A percentile compares a stretch with the other conserved stretches of the same genome.
phyloP scores from a whole-genome alignment of 2,797 vertebrate species.

The Pitangus sulphuratus region DNA sequence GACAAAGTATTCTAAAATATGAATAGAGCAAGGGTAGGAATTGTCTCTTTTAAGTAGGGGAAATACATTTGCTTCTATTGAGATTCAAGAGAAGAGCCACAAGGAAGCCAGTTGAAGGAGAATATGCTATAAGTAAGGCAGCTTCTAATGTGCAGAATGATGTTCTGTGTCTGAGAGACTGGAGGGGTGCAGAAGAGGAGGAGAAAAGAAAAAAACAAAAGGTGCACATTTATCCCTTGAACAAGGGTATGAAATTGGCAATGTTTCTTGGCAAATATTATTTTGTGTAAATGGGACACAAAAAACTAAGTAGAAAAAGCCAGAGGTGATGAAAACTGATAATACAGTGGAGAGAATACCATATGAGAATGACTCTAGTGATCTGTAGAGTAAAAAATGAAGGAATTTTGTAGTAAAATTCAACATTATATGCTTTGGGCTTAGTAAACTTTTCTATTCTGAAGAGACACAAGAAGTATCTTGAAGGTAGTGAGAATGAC shows the following conservation, averaged over 20 bases:
- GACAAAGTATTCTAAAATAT: background rate
- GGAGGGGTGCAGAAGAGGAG: background rate
- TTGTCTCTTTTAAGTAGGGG: background rate
- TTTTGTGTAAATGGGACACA: background rate
- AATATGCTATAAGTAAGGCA: background rate
- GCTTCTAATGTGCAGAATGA: background rate
- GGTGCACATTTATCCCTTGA: background rate
- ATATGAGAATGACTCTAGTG: background rate
- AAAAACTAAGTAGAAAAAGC: background rate
- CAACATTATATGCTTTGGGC: background rate
- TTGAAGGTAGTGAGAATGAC: background rate
- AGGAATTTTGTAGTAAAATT: background rate
- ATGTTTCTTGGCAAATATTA: background rate
- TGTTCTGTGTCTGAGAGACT: background rate
- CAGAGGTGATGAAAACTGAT: background rate
- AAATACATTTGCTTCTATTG: background rate
- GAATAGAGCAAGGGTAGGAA: background rate
- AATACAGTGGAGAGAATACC: background rate
- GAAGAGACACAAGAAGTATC: background rate
- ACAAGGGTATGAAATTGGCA: background rate
- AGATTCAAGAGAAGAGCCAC: background rate
- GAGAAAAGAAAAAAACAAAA: background rate
- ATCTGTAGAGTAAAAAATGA: background rate
- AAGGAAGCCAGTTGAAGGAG: background rate
- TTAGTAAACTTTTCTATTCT: background rate